A percentile compares a stretch with the other conserved stretches of the same genome.
Evolutionary conservation across 2,888 invertebrate genomes (phyloP).

Genomic region (Cyclophora punctaria): DNA sequence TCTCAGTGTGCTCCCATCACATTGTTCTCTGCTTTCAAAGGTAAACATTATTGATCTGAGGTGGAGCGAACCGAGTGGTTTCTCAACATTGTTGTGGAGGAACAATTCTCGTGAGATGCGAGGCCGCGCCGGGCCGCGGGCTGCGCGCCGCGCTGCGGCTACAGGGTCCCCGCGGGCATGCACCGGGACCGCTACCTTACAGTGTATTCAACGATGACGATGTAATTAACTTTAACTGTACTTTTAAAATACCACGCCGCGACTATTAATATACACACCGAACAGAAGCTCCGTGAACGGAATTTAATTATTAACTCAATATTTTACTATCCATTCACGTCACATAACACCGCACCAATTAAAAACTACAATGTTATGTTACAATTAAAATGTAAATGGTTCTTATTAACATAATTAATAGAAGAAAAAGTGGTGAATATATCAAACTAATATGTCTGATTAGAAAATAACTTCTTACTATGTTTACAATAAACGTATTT

Average conservation of each 20-base stretch:
- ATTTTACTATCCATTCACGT: slow-evolving; percentile 31
- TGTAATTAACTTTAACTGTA: slow-evolving; percentile 46
- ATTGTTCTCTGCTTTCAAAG: slow-evolving; percentile 67
- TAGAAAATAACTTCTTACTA: slow-evolving; percentile 18
- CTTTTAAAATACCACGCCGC: slow-evolving; percentile 10
- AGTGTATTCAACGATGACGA: slow-evolving; percentile 38
- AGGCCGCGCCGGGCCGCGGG: slow-evolving; percentile 9
- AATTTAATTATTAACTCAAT: slow-evolving; percentile 45
- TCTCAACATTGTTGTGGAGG: slow-evolving; percentile 59
- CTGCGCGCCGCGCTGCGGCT: slow-evolving; percentile 4
- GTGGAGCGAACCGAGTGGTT: slow-evolving; percentile 31
- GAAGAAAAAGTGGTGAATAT: slow-evolving; percentile 28
- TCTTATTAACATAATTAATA: slow-evolving; percentile 26
- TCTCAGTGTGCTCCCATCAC: slow-evolving; percentile 52
- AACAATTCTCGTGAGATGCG: slow-evolving; percentile 42
- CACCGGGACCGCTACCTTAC: slow-evolving; percentile 20
- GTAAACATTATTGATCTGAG: slow-evolving; percentile 41
- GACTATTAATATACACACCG: slow-evolving; percentile 33
- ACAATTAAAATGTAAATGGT: slow-evolving; percentile 46
- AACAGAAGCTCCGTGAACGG: slow-evolving; percentile 46
- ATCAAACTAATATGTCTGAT: slow-evolving; percentile 23
- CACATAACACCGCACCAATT: slow-evolving; percentile 26
- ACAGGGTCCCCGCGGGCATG: slow-evolving; percentile 18
- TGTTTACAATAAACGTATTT: slow-evolving; percentile 36
- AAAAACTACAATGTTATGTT: slow-evolving; percentile 28